Conservation (phyloP, 2,113 vertebrate genomes). For the Onychostoma macrolepis region DNA sequence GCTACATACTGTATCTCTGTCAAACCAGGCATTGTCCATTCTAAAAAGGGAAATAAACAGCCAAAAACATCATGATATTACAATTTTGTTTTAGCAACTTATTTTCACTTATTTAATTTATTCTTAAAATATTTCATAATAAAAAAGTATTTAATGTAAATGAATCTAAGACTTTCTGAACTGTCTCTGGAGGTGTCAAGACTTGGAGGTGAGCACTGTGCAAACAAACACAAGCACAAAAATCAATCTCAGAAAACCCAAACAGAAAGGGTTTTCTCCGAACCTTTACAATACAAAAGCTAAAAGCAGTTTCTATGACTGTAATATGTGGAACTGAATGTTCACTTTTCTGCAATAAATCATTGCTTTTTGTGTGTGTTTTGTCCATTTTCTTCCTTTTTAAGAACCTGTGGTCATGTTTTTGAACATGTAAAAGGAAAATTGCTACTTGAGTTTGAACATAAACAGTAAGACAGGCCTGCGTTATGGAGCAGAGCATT, state of each 20-base stretch:
- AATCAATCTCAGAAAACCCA: conserved; percentile 77
- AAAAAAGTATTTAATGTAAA: conserved; percentile 76
- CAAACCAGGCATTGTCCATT: not conserved
- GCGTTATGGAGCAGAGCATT: conserved; percentile 80
- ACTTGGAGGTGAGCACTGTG: conserved; percentile 68
- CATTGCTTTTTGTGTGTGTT: conserved; percentile 57
- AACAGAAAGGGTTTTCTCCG: conserved; percentile 75
- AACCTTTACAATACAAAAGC: conserved; percentile 82
- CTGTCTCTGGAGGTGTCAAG: conserved; percentile 58
- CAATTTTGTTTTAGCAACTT: conserved; percentile 62
- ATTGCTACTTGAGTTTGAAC: conserved; percentile 84
- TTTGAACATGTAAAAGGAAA: conserved; percentile 81
- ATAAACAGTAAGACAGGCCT: conserved; percentile 78
- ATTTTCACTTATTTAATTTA: conserved; percentile 78
- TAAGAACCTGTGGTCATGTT: conserved; percentile 66
- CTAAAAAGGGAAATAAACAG: conserved; percentile 10
- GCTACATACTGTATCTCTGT: not conserved
- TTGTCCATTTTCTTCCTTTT: conserved; percentile 66
- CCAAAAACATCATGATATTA: conserved; percentile 50
- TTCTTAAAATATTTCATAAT: conserved; percentile 81
- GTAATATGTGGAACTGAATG: conserved; percentile 81
- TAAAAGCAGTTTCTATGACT: conserved; percentile 81
- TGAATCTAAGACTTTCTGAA: conserved; percentile 69
- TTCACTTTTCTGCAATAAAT: conserved; percentile 72
- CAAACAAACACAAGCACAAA: conserved; percentile 75